Conservation (phyloP, 2,113 vertebrate genomes). For the Hepsetus odoe region DNA sequence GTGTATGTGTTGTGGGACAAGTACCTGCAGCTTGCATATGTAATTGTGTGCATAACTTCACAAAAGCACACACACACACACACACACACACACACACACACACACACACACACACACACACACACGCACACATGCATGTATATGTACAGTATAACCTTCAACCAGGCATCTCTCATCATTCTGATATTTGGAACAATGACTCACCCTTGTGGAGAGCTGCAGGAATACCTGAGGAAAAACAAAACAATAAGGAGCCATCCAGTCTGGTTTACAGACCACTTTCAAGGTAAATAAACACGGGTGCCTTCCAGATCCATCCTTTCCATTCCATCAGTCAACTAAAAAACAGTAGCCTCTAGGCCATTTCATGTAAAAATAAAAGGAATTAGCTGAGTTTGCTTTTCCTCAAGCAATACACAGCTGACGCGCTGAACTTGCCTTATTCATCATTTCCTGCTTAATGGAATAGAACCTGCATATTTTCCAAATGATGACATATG, state of each 20-base stretch:
- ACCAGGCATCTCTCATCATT: neutral
- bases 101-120: no score
- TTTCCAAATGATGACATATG: no score
- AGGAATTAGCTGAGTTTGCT: neutral
- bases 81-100: no score
- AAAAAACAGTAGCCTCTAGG: neutral
- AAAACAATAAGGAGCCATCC: neutral
- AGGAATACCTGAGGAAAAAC: neutral
- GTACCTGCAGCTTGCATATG: neutral
- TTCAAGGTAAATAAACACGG: neutral
- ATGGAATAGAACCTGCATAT: no score
- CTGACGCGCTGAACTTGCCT: no score
- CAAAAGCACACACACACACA: neutral
- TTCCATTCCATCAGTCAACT: neutral
- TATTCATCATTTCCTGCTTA: no score
- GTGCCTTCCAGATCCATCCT: neutral
- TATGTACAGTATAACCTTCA: neutral
- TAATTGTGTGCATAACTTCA: neutral
- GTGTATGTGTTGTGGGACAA: constrained; percentile 2
- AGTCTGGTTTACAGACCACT: neutral
- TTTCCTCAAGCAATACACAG: no score
- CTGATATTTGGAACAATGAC: constrained; percentile 67
- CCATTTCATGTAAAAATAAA: neutral
- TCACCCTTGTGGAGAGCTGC: constrained; percentile 69
- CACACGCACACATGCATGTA: no score